phyloP scores from a whole-genome alignment of 2,113 vertebrate genomes.

The Pangasianodon hypophthalmus region DNA sequence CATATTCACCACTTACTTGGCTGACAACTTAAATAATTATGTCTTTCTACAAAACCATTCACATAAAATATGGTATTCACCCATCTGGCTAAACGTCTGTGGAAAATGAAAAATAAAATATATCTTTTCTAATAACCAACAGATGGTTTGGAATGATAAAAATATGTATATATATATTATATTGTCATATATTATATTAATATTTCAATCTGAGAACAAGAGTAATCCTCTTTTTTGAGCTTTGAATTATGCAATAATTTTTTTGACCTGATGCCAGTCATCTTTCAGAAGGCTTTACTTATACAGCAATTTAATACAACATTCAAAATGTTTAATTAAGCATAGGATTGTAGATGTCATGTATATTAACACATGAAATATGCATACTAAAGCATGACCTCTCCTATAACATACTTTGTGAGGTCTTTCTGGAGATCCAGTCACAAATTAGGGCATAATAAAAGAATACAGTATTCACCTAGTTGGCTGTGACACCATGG shows the following conservation, averaged over 20 bases:
- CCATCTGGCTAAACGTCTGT: neutral
- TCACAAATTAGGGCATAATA: conserved; percentile 4
- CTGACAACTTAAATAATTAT: neutral
- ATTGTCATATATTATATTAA: neutral
- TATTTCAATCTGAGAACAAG: neutral
- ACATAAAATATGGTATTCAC: neutral
- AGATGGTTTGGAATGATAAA: neutral
- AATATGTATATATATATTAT: too few species aligned
- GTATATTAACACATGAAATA: neutral
- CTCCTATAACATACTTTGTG: neutral
- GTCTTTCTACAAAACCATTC: conserved; percentile 2
- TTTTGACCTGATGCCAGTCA: neutral
- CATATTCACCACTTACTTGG: neutral
- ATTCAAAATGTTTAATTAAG: neutral
- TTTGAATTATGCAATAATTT: neutral
- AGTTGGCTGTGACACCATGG: neutral
- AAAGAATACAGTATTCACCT: neutral
- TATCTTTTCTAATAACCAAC: neutral
- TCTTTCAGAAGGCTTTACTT: neutral
- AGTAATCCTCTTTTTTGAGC: neutral
- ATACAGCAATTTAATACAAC: neutral
- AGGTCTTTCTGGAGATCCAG: neutral
- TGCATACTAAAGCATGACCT: neutral
- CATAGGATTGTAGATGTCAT: neutral
- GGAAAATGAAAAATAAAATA: neutral